These are phyloP conservation scores for Meloidogyne hapla DNA, from an alignment of 1,140 invertebrate genomes.

Conservation along the genomic window DNA sequence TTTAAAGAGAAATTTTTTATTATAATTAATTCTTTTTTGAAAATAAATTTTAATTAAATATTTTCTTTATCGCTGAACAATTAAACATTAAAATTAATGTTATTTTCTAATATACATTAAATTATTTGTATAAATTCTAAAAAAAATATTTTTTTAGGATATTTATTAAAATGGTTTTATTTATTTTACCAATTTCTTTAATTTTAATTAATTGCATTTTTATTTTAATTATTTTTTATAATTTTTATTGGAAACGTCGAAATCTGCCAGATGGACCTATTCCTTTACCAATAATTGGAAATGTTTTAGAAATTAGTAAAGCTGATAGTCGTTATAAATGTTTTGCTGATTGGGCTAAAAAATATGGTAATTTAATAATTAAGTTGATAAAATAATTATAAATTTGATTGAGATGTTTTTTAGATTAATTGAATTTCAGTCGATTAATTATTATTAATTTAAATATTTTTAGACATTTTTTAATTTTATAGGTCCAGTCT, in stretches of 20 bases:
- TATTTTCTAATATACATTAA: no score
- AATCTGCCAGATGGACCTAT: constrained; percentile 37
- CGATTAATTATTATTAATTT: neutral
- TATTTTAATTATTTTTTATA: constrained; percentile 24
- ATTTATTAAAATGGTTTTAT: neutral
- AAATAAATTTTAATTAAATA: no score
- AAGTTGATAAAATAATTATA: no score
- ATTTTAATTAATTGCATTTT: neutral
- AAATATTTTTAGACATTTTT: neutral
- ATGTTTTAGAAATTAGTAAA: constrained; percentile 9
- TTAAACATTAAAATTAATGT: no score
- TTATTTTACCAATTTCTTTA: neutral
- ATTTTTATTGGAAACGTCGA: constrained; percentile 39
- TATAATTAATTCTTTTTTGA: no score
- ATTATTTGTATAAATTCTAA: no score
- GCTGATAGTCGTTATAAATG: constrained; percentile 15
- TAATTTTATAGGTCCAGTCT: constrained; percentile 25
- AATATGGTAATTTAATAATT: constrained; percentile 16
- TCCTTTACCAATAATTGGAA: constrained; percentile 33
- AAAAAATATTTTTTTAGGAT: neutral
- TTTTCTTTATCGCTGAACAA: no score
- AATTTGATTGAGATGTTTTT: no score
- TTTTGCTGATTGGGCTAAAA: constrained; percentile 4
- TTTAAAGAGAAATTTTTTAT: no score
- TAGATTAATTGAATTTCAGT: no score